phyloP scores from a whole-genome alignment of 2,113 vertebrate genomes.

The Tenrec ecaudatus region DNA sequence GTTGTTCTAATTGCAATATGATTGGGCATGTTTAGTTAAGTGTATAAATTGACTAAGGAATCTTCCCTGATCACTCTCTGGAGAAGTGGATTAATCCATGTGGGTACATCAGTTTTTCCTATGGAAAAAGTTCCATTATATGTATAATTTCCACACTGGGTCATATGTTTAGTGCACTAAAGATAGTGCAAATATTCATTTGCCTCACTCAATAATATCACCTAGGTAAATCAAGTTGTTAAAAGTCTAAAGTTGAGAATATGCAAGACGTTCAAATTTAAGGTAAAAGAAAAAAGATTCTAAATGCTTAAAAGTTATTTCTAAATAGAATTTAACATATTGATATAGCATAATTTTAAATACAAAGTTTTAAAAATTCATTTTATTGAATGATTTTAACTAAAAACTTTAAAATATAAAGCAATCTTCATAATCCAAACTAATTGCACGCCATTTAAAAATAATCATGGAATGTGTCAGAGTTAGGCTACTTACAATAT shows the following conservation, averaged over 20 bases:
- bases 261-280: conserved; percentile 74
- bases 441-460: conserved; percentile 20
- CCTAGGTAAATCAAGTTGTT: conserved; percentile 64
- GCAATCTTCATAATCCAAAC: conserved; percentile 34
- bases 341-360: conserved; percentile 23
- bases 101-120: conserved; percentile 29
- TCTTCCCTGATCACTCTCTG: conserved; percentile 17
- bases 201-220: conserved; percentile 63
- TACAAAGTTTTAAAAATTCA: neutral
- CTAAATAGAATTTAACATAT: conserved; percentile 47
- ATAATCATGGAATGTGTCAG: conserved; percentile 51
- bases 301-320: conserved; percentile 29
- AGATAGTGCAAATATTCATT: conserved; percentile 52
- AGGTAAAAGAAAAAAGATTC: conserved; percentile 67
- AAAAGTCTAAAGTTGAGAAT: conserved; percentile 43
- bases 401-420: conserved; percentile 17
- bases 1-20: conserved; percentile 44
- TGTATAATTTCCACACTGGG: neutral
- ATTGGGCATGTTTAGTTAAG: conserved; percentile 65
- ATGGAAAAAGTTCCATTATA: conserved; percentile 12
- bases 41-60: conserved; percentile 56
- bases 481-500: conserved; percentile 52
- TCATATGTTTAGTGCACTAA: conserved; percentile 40
- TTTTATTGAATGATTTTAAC: conserved; percentile 32
- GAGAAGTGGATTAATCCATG: conserved; percentile 51